Evolutionary conservation across 1,140 invertebrate genomes (phyloP).

Genomic region (Adelges cooleyi): DNA sequence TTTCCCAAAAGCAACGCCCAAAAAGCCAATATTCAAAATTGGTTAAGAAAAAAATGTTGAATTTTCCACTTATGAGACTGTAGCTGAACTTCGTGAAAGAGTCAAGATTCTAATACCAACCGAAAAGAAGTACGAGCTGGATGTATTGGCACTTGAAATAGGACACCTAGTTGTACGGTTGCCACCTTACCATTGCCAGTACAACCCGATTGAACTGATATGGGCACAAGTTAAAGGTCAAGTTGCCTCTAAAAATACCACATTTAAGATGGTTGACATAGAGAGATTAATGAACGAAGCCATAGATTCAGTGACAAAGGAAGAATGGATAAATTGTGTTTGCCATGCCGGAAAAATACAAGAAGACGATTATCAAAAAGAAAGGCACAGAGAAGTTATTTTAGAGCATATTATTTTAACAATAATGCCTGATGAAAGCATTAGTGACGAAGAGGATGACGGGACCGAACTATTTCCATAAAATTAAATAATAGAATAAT

Average conservation of each 20-base stretch:
- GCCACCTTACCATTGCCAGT: conserved; percentile 32
- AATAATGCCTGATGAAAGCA: no score
- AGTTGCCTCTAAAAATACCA: neutral
- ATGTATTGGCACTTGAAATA: conserved; percentile 1
- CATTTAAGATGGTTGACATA: neutral
- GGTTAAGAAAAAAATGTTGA: conserved; percentile 24
- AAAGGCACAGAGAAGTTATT: no score
- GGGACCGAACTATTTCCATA: no score
- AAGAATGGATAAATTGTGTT: no score
- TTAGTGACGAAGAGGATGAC: neutral
- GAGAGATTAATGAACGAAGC: no score
- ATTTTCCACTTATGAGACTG: neutral
- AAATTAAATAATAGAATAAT: no score
- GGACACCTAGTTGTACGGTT: conserved; percentile 29
- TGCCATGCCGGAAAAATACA: no score
- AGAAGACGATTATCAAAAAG: no score
- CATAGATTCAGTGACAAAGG: no score
- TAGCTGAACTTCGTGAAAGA: conserved; percentile 14
- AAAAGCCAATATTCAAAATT: conserved; percentile 30
- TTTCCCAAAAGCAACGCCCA: neutral
- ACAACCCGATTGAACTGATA: no score
- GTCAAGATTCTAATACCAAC: conserved; percentile 6
- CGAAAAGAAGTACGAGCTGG: conserved; percentile 9
- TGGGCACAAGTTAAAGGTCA: neutral
- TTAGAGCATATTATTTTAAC: no score